Evolutionary conservation across 2,888 invertebrate species (phyloP).

Genomic region (Calliphora vomitoria): DNA sequence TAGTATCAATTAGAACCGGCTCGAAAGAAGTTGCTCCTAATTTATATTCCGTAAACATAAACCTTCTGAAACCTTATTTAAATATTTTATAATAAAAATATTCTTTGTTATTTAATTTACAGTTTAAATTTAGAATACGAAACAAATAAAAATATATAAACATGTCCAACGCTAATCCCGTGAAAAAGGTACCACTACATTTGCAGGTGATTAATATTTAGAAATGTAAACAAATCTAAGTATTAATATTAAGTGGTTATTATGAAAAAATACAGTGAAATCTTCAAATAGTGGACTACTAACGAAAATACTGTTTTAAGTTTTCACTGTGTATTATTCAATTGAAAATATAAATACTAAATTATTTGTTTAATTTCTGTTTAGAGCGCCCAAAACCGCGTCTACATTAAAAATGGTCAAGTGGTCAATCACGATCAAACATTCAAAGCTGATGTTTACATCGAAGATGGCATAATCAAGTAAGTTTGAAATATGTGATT

Average conservation of each 20-base stretch:
- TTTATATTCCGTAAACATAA: constrained; percentile 10
- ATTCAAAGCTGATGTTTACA: constrained; percentile 95
- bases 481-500: constrained; percentile 84
- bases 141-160: constrained; percentile 9
- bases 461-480: constrained; percentile 99
- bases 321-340: neutral
- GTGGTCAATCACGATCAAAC: constrained; percentile 97
- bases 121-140: neutral
- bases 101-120: constrained; percentile 21
- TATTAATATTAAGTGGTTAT: neutral
- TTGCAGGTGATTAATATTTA: constrained; percentile 88
- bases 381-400: constrained; percentile 95
- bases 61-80: constrained; percentile 2
- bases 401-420: constrained; percentile 97
- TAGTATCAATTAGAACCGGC: constrained; percentile 57
- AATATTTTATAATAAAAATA: constrained; percentile 18
- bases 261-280: neutral
- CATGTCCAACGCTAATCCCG: constrained; percentile 88
- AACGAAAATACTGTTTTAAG: too few relatives aligned
- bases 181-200: constrained; percentile 97
- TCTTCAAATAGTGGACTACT: neutral
- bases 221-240: neutral
- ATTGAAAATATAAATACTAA: neutral
- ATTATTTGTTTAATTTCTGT: constrained; percentile 80
- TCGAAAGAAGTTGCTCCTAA: constrained; percentile 42